phyloP scores from a whole-genome alignment of 2,113 vertebrate species.

The Megaceryle torquata region DNA sequence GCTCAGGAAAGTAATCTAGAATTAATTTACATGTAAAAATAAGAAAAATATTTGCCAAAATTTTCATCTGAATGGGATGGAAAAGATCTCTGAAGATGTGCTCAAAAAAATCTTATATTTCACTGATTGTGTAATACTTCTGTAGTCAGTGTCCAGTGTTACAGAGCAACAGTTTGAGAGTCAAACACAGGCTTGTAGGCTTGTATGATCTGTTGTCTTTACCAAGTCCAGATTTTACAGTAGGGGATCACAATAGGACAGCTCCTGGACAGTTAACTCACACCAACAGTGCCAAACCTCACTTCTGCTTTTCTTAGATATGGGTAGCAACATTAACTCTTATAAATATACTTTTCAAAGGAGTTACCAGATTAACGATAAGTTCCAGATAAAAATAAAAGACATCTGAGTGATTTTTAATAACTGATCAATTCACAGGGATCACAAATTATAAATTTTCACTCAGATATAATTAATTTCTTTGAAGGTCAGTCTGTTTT shows the following conservation, averaged over 20 bases:
- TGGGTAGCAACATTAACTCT: background rate
- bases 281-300: conserved; percentile 13
- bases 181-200: background rate
- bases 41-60: background rate
- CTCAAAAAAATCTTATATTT: background rate
- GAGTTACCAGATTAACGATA: background rate
- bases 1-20: background rate
- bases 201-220: background rate
- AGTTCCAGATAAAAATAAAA: background rate
- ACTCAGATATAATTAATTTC: background rate
- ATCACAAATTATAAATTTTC: conserved; percentile 8
- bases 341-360: conserved; percentile 10
- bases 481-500: background rate
- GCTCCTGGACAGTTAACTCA: conserved; percentile 8
- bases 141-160: background rate
- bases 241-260: background rate
- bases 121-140: background rate
- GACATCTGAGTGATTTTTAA: background rate
- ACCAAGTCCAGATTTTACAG: background rate
- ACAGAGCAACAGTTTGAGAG: background rate
- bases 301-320: conserved; percentile 11
- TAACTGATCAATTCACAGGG: background rate
- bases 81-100: background rate
- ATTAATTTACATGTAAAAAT: background rate
- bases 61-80: background rate